Percentiles rank a stretch among this genome's conserved stretches.
These are phyloP conservation scores for Scrobipalpa atriplicella DNA, from an alignment of 2,888 invertebrate genomes.

Conservation along the genomic window DNA sequence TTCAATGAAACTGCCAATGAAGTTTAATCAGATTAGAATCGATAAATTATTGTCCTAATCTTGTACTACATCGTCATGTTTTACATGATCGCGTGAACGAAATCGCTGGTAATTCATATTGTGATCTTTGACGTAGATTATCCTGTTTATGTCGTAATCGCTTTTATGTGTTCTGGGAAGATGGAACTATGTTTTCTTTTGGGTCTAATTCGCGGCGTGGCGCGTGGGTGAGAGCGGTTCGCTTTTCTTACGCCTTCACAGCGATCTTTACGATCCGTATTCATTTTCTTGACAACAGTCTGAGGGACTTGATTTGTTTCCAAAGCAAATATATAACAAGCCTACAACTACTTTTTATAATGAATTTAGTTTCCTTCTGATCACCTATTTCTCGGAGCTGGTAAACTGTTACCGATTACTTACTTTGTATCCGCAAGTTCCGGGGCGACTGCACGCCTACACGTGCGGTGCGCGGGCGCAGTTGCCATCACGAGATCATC, in stretches of 20 bases:
- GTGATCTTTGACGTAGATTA: constrained; percentile 21
- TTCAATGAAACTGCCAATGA: constrained; percentile 1
- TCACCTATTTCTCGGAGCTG: background rate
- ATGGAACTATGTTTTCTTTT: constrained; percentile 32
- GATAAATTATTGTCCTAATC: background rate
- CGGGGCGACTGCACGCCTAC: background rate
- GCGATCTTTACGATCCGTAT: background rate
- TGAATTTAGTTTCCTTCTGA: too few relatives aligned
- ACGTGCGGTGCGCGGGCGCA: constrained; percentile 20
- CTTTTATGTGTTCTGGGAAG: constrained; percentile 35
- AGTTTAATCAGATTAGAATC: constrained; percentile 3
- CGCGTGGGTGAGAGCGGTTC: constrained; percentile 12
- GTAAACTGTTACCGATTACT: background rate
- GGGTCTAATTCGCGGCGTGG: constrained; percentile 4
- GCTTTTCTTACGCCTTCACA: background rate
- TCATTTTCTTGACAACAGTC: constrained; percentile 5
- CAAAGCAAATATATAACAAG: too few relatives aligned
- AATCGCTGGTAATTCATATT: constrained; percentile 1
- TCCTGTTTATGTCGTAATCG: constrained; percentile 33
- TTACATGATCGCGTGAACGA: background rate
- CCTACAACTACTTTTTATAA: too few relatives aligned
- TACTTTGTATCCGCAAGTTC: background rate
- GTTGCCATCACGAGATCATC: constrained; percentile 9
- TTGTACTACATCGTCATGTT: background rate
- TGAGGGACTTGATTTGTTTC: background rate